Evolutionary conservation across 2,888 invertebrate genomes (phyloP).

Genomic region (Cataglyphis albicans): DNA sequence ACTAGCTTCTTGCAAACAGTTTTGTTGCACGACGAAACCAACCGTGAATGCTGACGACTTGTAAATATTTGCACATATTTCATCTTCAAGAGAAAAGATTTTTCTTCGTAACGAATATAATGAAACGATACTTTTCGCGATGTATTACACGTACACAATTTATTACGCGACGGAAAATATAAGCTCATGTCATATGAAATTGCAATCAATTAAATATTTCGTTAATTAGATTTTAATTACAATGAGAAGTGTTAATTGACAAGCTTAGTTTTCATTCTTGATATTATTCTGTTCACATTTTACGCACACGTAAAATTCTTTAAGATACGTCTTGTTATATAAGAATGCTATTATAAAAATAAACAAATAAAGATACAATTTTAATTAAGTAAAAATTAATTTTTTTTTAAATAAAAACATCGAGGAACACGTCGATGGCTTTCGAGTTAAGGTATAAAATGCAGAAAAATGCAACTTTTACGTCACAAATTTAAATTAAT

Average conservation of each 20-base stretch:
- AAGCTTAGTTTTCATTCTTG: neutral
- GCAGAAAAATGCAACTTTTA: constrained; percentile 14
- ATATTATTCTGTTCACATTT: neutral
- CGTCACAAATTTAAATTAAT: constrained; percentile 38
- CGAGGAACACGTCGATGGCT: neutral
- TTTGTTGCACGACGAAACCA: constrained; percentile 9
- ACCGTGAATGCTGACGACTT: constrained; percentile 48
- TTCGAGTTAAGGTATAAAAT: neutral
- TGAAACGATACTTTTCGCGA: neutral
- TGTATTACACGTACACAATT: neutral
- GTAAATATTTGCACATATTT: constrained; percentile 47
- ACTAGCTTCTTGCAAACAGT: constrained; percentile 47
- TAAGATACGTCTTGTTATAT: neutral
- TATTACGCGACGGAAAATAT: constrained; percentile 3
- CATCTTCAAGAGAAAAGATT: neutral
- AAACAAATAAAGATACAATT: neutral
- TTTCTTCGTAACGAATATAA: constrained; percentile 24
- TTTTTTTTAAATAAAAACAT: neutral
- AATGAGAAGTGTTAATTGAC: neutral
- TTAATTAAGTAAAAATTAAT: neutral
- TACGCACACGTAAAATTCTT: neutral
- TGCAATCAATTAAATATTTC: constrained; percentile 19
- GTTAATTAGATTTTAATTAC: constrained; percentile 17
- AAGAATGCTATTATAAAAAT: neutral
- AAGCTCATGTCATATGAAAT: neutral